Evolutionary conservation across 2,797 vertebrate genomes (phyloP), one percentile per base, ranked within the genome.

Genomic region (Oreochromis mossambicus): DNA sequence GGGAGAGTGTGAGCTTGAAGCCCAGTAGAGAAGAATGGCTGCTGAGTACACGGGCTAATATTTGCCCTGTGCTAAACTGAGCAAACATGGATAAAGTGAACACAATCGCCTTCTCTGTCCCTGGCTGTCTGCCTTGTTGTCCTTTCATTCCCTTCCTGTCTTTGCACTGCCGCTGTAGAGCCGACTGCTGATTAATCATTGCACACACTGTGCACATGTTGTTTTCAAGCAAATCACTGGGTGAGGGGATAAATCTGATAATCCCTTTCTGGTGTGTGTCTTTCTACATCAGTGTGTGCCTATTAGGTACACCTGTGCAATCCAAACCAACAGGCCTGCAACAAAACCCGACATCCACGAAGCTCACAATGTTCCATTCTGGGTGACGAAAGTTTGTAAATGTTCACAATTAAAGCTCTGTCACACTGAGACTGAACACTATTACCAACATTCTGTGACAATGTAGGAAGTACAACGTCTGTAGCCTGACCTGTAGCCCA

Each of bases 61-160:
- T 95, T 96, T 95, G 89, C 91, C 80, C 83, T 19, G 76, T 10
- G 88, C 94, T 95, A 87, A 94, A 94, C 92, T 94, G 91, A 93
- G 93, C 94, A 95, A 95, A 95, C 94, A 92, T 2, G 92, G 92
- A 95, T 94, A 94, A 95, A 92, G 85, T 46, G 81, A 87, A 93
- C 90, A 92, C 89, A 95, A 92, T 93, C 89, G 86, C 89, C 84
- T 82, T 75, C 82, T 87, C 82, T 70, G 88, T 92, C 88, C 87
- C 91, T 85, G 90, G 90, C 90, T 80, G 81, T 86, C 83, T 82
- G 90, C 92, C 89, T 91, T 89, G 91, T 94, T 93, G 91, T 93
- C 92, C 88, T 94, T 93, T 90, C 90, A 89, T 87, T 88, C 83
- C 32, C 79, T 79, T 36, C 80, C 88, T 48, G 87, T 89, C 86